These are phyloP conservation scores for Rhinichthys klamathensis DNA, from an alignment of 2,113 vertebrate species.

Conservation along the genomic window DNA sequence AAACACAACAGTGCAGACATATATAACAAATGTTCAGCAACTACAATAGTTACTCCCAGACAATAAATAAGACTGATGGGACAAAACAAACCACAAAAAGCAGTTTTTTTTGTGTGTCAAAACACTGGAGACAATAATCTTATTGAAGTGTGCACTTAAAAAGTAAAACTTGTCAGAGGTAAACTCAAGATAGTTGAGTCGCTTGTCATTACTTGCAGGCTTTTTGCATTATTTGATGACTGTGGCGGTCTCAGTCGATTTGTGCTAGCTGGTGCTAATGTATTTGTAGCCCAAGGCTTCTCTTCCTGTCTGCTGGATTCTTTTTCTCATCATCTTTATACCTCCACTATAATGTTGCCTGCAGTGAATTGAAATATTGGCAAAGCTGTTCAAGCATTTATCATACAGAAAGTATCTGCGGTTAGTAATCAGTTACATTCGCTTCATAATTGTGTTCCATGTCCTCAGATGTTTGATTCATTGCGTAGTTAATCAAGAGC, in stretches of 20 bases:
- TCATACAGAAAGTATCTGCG: conserved; percentile 23
- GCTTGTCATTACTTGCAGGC: conserved; percentile 8
- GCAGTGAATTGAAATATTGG: conserved; percentile 29
- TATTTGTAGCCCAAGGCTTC: conserved; percentile 30
- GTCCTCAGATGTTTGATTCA: conserved; percentile 33
- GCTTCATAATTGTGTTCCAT: conserved; percentile 27
- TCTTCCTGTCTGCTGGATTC: conserved; percentile 1
- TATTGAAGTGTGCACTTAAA: neutral
- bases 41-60: neutral
- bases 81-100: neutral
- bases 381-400: conserved; percentile 38
- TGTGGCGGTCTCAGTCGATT: conserved; percentile 20
- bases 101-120: neutral
- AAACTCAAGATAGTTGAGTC: neutral
- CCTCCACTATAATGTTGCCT: conserved; percentile 28
- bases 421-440: conserved; percentile 40
- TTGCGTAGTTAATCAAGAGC: neutral
- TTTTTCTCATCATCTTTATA: conserved; percentile 25
- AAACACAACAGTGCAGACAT: neutral
- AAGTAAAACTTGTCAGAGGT: neutral
- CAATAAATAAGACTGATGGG: neutral
- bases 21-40: neutral
- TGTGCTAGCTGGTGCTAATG: conserved; percentile 21
- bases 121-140: neutral
- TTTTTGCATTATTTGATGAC: conserved; percentile 39